Percentiles rank a stretch among this genome's conserved stretches.
phyloP scores from a whole-genome alignment of 2,888 invertebrate species.

The Leptopterna dolabrata region DNA sequence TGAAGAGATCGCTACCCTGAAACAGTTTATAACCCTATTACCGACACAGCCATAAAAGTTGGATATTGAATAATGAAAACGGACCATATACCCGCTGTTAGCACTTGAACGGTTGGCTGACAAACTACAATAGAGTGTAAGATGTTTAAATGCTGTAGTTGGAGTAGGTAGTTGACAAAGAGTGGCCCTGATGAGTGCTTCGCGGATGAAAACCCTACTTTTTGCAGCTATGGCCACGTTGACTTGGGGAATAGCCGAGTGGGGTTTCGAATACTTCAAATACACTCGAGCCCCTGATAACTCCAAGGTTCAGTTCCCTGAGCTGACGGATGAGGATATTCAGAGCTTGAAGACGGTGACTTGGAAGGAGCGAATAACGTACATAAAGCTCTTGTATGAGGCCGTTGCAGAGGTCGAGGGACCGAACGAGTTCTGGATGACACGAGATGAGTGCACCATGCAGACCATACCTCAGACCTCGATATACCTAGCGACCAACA shows the following conservation, averaged over 20 bases:
- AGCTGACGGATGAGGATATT: neutral
- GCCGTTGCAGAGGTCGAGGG: neutral
- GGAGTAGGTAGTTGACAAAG: neutral
- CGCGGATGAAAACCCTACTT: neutral
- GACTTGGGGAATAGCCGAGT: neutral
- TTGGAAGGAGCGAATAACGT: neutral
- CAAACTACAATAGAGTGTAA: neutral
- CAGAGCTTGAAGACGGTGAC: neutral
- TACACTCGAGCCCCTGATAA: neutral
- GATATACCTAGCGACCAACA: neutral
- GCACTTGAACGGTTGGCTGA: neutral
- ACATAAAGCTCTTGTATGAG: neutral
- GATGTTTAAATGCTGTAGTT: neutral
- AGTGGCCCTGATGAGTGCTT: neutral
- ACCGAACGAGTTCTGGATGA: neutral
- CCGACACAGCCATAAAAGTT: neutral
- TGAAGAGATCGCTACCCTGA: conserved; percentile 70
- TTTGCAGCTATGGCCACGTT: neutral
- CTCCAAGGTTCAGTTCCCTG: neutral
- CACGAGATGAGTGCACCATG: neutral
- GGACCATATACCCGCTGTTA: neutral
- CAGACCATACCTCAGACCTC: neutral
- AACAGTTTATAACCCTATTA: conserved; percentile 25
- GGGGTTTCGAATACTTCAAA: neutral
- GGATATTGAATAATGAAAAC: neutral